Evolutionary conservation across 2,113 vertebrate species (phyloP).

Genomic region (Noctilio leporinus): DNA sequence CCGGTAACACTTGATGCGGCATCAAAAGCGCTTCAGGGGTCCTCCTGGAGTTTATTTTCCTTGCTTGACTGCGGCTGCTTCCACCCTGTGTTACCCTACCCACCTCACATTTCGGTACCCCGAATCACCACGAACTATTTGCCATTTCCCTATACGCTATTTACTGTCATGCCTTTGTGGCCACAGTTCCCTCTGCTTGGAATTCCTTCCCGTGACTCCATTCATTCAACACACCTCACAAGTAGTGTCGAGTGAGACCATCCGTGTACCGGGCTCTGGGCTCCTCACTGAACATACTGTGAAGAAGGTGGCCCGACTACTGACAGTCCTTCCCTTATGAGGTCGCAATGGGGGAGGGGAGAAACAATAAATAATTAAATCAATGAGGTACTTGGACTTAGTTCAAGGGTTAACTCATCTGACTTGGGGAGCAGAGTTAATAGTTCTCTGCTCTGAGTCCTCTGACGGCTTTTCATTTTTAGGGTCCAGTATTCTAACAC

Average conservation of each 20-base stretch:
- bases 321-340: not conserved
- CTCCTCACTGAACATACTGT: fast-evolving
- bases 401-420: not conserved
- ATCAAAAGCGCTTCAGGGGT: not conserved
- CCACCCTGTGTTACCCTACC: not conserved
- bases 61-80: not conserved
- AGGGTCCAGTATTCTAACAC: not conserved
- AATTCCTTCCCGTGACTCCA: not conserved
- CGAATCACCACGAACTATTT: not conserved
- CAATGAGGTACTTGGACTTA: not conserved
- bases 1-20: not conserved
- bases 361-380: not conserved
- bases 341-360: not conserved
- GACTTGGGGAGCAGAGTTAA: not conserved
- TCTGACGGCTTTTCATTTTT: not conserved
- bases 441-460: not conserved
- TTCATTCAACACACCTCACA: not conserved
- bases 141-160: not conserved
- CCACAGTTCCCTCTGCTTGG: not conserved
- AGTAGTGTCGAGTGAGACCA: not conserved
- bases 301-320: not conserved
- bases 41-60: not conserved
- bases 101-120: not conserved
- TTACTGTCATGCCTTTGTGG: not conserved
- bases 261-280: not conserved